Evolutionary conservation across 2,797 vertebrate species (phyloP).

Genomic region (Anas georgica): DNA sequence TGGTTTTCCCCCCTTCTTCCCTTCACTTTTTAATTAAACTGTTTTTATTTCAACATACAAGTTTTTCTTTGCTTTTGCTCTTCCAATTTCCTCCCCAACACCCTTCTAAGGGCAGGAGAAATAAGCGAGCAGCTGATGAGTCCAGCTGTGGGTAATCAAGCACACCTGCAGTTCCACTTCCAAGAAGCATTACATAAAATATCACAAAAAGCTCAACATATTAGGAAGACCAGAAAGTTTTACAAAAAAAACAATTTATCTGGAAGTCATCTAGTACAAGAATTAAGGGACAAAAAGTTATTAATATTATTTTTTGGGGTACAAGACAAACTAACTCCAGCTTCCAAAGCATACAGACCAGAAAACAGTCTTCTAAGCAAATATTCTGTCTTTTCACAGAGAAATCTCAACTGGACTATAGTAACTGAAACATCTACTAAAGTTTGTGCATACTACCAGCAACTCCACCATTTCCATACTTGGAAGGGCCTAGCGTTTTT

Average conservation of each 20-base stretch:
- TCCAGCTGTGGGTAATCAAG: background rate
- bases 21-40: background rate
- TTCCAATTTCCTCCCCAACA: background rate
- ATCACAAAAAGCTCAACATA: background rate
- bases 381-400: background rate
- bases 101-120: background rate
- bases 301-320: background rate
- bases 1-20: background rate
- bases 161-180: background rate
- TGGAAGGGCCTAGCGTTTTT: background rate
- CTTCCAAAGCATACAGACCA: background rate
- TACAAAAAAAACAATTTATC: background rate
- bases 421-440: background rate
- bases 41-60: background rate
- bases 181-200: background rate
- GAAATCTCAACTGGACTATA: background rate
- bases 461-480: background rate
- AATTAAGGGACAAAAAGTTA: background rate
- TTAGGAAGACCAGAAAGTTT: background rate
- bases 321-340: background rate
- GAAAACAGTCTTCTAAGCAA: background rate
- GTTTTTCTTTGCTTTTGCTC: background rate
- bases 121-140: background rate
- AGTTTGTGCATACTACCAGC: background rate
- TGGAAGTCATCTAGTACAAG: background rate